Percentiles rank a stretch among this genome's conserved stretches.
Evolutionary conservation across 2,113 vertebrate genomes (phyloP).

Genomic region (Neolamprologus fasciatus): DNA sequence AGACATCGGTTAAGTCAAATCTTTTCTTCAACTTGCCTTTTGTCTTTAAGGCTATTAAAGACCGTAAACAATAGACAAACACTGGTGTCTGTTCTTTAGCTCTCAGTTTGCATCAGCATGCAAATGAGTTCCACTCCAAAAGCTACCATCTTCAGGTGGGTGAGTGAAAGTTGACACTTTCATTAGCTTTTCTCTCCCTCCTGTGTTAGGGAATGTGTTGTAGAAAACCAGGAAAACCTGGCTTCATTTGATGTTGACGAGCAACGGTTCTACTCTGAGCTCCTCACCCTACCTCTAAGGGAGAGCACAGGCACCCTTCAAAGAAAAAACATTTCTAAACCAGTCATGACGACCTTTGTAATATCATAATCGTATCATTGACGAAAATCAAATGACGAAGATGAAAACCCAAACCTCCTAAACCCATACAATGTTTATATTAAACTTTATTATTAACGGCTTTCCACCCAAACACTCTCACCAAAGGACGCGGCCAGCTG

Average conservation of each 20-base stretch:
- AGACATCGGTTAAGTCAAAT: conserved; percentile 14
- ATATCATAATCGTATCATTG: background rate
- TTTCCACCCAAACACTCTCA: background rate
- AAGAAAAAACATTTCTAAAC: background rate
- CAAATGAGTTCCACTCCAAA: background rate
- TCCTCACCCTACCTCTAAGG: background rate
- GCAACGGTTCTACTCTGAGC: background rate
- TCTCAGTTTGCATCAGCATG: conserved; percentile 4
- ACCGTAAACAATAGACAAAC: background rate
- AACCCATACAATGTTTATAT: background rate
- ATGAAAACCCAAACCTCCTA: background rate
- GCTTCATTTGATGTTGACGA: background rate
- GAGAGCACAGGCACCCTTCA: background rate
- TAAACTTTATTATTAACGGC: background rate
- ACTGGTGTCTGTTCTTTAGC: background rate
- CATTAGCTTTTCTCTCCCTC: conserved; percentile 1
- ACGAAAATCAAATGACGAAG: background rate
- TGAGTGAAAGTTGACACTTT: conserved; percentile 4
- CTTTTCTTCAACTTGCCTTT: background rate
- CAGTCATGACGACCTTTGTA: background rate
- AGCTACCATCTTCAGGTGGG: background rate
- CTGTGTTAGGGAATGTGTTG: background rate
- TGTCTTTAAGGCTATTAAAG: background rate
- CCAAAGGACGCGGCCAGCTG: background rate
- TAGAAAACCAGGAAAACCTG: background rate